phyloP scores from a whole-genome alignment of 2,888 invertebrate genomes.

The Furcula furcula region DNA sequence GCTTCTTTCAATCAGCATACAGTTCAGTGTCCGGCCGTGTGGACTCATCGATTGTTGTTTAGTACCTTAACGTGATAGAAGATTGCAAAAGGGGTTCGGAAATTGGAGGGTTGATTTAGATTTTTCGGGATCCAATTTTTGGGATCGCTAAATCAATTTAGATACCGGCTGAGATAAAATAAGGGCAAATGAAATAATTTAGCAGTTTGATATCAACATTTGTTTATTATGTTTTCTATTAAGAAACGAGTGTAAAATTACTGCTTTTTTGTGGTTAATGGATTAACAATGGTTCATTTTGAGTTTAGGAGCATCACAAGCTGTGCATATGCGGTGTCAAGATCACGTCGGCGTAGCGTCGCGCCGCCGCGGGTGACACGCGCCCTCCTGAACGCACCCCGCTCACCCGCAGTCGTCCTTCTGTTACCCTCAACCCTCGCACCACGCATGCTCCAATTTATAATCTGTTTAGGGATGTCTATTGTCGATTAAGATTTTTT shows the following conservation, averaged over 20 bases:
- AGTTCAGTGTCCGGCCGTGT: slow-evolving; percentile 4
- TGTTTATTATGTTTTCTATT: background rate
- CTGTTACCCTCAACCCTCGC: slow-evolving; percentile 64
- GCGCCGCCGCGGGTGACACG: slow-evolving; percentile 64
- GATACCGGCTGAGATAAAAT: background rate
- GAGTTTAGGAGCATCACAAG: slow-evolving; percentile 55
- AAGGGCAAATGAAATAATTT: background rate
- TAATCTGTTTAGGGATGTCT: slow-evolving; percentile 79
- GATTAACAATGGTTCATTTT: slow-evolving; percentile 20
- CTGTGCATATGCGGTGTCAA: slow-evolving; percentile 75
- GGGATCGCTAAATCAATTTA: slow-evolving; percentile 15
- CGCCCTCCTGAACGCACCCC: slow-evolving; percentile 40
- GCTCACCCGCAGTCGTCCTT: slow-evolving; percentile 37
- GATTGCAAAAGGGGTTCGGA: slow-evolving; percentile 12
- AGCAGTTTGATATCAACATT: too few species aligned
- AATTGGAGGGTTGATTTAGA: slow-evolving; percentile 18
- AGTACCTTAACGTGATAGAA: slow-evolving; percentile 16
- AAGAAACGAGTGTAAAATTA: background rate
- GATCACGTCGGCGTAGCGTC: slow-evolving; percentile 70
- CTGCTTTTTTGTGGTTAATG: too few species aligned
- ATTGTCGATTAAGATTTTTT: slow-evolving; percentile 66
- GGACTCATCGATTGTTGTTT: slow-evolving; percentile 22
- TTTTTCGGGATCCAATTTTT: slow-evolving; percentile 14
- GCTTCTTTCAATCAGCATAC: slow-evolving; percentile 9
- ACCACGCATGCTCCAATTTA: slow-evolving; percentile 82